A percentile compares a stretch with the other conserved stretches of the same genome.
Evolutionary conservation across 1,140 invertebrate genomes (phyloP).

Genomic region (Lanistes nyassanus): DNA sequence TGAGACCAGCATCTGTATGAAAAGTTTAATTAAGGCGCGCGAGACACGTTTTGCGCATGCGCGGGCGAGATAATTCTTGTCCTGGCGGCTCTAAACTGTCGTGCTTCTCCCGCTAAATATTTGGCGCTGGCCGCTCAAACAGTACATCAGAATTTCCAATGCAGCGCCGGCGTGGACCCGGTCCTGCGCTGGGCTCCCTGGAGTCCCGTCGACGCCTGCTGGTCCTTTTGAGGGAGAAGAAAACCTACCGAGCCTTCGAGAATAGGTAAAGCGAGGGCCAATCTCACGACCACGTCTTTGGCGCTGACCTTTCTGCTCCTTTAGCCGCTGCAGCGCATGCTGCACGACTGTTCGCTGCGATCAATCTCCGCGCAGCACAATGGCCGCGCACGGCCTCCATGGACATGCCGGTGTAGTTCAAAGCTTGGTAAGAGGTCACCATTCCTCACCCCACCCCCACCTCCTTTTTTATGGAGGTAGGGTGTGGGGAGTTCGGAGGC

Average conservation of each 20-base stretch:
- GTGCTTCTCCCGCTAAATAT: conserved; percentile 32
- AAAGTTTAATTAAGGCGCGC: conserved; percentile 31
- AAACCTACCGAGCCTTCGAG: not conserved
- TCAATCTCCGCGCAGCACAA: conserved; percentile 22
- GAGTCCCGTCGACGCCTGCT: not conserved
- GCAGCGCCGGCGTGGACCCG: not conserved
- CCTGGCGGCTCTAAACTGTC: conserved; percentile 18
- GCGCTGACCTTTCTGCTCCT: not conserved
- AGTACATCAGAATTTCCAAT: conserved; percentile 29
- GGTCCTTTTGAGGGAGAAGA: not conserved
- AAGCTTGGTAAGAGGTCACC: too few species aligned
- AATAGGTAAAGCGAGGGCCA: conserved; percentile 16
- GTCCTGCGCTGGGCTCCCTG: not conserved
- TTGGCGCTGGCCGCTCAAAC: conserved; percentile 28
- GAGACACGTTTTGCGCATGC: not conserved
- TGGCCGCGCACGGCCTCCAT: not conserved
- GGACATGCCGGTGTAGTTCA: too few species aligned
- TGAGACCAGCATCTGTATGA: conserved; percentile 30
- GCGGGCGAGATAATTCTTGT: conserved; percentile 1
- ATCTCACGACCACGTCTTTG: conserved; percentile 8
- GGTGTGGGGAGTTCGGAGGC: not conserved
- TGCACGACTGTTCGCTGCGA: not conserved
- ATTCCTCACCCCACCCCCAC: too few species aligned
- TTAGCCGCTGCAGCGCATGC: not conserved
- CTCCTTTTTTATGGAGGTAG: too few species aligned